Evolutionary conservation across 2,797 vertebrate species (phyloP).

Genomic region (Pteropus rufus): DNA sequence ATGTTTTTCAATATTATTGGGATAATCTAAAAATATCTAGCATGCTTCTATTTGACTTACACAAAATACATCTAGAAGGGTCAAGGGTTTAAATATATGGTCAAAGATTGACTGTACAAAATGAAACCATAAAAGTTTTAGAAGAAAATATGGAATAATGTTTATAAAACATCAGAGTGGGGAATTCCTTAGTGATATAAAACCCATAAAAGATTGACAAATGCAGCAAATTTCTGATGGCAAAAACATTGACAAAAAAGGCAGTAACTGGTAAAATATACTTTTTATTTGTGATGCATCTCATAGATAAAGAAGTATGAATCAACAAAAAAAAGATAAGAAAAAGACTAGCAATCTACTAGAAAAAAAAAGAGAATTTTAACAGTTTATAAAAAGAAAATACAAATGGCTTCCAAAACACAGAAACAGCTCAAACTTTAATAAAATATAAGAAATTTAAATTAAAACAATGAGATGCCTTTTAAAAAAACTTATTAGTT

Average conservation of each 20-base stretch:
- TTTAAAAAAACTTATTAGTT: neutral
- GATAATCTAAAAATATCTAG: neutral
- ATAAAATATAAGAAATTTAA: conserved; percentile 12
- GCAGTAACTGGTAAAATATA: neutral
- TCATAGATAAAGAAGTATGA: neutral
- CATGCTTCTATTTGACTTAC: neutral
- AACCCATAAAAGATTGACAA: neutral
- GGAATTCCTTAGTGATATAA: neutral
- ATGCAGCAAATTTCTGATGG: neutral
- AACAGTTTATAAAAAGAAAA: neutral
- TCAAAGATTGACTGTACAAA: neutral
- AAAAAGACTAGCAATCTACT: neutral
- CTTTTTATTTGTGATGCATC: neutral
- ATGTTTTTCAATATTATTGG: neutral
- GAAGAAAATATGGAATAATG: neutral
- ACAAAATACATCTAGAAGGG: neutral
- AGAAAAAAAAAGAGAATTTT: neutral
- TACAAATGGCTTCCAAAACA: neutral
- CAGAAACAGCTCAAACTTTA: neutral
- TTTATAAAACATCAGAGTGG: neutral
- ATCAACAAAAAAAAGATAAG: neutral
- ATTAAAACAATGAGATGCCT: neutral
- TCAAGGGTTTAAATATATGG: neutral
- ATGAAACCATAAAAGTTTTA: neutral
- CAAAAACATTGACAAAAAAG: neutral